phyloP scores from a whole-genome alignment of 2,113 vertebrate species.

The Halichoeres trimaculatus region DNA sequence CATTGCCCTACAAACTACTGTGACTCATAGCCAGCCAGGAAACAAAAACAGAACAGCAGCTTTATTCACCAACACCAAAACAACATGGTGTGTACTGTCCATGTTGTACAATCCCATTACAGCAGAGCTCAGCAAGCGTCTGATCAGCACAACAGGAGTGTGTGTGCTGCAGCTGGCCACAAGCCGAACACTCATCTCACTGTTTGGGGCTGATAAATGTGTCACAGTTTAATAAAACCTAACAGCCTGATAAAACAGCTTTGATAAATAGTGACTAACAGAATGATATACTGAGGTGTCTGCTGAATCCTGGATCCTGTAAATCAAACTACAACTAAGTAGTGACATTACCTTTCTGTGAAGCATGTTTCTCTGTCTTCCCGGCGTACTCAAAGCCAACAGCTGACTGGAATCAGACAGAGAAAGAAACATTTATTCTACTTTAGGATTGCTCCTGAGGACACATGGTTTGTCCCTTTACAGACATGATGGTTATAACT shows the following conservation, averaged over 20 bases:
- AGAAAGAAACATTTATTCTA: background rate
- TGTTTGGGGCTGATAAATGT: background rate
- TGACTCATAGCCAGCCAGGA: background rate
- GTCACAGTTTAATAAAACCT: background rate
- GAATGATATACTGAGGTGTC: background rate
- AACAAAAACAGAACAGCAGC: background rate
- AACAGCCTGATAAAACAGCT: background rate
- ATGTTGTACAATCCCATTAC: background rate
- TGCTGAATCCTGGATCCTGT: background rate
- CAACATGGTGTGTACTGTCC: background rate
- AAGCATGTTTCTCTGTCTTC: conserved; percentile 96
- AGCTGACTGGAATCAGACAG: conserved; percentile 89
- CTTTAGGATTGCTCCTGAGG: background rate
- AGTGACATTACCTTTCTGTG: conserved; percentile 90
- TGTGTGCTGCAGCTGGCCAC: background rate
- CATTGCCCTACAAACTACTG: background rate
- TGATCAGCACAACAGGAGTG: background rate
- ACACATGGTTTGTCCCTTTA: too few species aligned
- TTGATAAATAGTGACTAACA: too few species aligned
- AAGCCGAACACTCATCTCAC: background rate
- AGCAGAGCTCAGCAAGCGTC: background rate
- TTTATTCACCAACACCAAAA: background rate
- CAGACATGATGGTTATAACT: too few species aligned
- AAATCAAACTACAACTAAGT: background rate
- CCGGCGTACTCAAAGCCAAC: conserved; percentile 96